Conservation (phyloP, 2,113 vertebrate species). For the Oenanthe melanoleuca region DNA sequence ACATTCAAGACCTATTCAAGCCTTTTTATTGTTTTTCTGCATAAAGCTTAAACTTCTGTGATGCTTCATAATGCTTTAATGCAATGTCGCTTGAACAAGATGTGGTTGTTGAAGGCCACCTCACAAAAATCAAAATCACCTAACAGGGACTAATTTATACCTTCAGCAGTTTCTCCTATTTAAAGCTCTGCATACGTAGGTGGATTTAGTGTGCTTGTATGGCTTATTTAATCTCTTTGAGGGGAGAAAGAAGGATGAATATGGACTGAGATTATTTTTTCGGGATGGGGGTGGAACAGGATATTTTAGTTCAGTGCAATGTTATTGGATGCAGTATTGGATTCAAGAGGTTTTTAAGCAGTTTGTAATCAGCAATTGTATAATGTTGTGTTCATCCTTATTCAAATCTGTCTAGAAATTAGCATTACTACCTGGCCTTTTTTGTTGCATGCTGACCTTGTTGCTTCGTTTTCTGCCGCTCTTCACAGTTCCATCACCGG, state of each 20-base stretch:
- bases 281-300: background rate
- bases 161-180: background rate
- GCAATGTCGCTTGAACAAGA: background rate
- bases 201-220: background rate
- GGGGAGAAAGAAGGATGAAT: background rate
- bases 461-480: background rate
- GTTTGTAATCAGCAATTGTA: background rate
- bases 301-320: background rate
- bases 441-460: background rate
- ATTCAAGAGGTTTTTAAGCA: background rate
- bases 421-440: background rate
- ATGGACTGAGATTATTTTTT: background rate
- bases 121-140: background rate
- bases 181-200: background rate
- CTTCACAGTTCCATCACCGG: slow-evolving; percentile 87
- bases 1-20: background rate
- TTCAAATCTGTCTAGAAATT: background rate
- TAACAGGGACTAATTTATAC: background rate
- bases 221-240: background rate
- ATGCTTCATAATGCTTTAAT: background rate
- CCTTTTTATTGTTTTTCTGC: background rate
- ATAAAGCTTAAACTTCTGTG: background rate
- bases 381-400: background rate
- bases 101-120: background rate
- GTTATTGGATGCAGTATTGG: background rate